phyloP scores from a whole-genome alignment of 1,140 invertebrate species.

The Elysia chlorotica region DNA sequence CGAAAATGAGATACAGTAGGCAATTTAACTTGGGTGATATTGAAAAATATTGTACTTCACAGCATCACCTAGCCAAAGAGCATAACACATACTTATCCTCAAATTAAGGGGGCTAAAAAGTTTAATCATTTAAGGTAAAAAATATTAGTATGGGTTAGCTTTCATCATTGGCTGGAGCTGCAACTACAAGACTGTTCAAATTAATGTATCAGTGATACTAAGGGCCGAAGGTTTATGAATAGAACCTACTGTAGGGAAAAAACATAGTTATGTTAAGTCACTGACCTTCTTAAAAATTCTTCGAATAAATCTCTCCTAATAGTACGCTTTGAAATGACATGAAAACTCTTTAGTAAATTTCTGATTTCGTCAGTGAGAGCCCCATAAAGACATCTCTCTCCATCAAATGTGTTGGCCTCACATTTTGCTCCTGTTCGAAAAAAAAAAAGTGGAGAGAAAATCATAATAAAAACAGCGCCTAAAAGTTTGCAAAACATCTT shows the following conservation, averaged over 20 bases:
- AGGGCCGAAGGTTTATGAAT: too few species aligned
- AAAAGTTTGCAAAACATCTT: too few species aligned
- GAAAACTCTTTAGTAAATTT: constrained; percentile 62
- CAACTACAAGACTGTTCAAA: background rate
- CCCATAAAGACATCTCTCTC: constrained; percentile 68
- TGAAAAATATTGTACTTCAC: too few species aligned
- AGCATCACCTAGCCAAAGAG: too few species aligned
- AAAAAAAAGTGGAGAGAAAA: background rate
- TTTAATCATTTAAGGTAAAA: too few species aligned
- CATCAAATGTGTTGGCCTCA: constrained; percentile 70
- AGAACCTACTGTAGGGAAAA: background rate
- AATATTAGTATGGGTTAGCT: too few species aligned
- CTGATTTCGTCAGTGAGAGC: constrained; percentile 66
- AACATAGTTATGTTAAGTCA: background rate
- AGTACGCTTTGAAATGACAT: constrained; percentile 63
- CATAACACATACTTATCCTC: too few species aligned
- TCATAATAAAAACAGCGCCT: constrained; percentile 1
- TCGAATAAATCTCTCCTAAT: constrained; percentile 65
- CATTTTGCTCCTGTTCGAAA: constrained; percentile 63
- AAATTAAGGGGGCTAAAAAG: too few species aligned
- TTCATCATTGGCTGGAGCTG: background rate
- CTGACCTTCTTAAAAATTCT: constrained; percentile 66
- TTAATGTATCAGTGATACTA: too few species aligned
- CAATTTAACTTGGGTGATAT: too few species aligned
- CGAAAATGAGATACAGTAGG: too few species aligned